Conservation (phyloP, 2,797 vertebrate species). For the Hippocampus kuda region DNA sequence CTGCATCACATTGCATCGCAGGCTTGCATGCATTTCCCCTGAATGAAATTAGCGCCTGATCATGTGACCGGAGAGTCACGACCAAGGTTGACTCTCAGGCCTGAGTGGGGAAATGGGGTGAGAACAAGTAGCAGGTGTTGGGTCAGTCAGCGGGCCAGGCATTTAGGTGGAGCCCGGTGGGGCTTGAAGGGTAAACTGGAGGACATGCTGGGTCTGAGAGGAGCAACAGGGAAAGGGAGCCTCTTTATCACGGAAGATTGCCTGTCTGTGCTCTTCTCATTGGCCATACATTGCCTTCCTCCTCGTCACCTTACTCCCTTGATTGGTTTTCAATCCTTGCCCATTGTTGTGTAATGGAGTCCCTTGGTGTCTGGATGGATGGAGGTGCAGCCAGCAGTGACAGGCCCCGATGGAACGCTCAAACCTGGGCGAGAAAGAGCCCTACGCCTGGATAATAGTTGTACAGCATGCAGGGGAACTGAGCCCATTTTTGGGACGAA, state of each 20-base stretch:
- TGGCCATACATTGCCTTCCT: slow-evolving; percentile 44
- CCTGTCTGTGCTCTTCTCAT: slow-evolving; percentile 54
- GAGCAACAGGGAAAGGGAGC: slow-evolving; percentile 32
- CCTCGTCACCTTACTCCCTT: slow-evolving; percentile 43
- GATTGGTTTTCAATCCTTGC: slow-evolving; percentile 62
- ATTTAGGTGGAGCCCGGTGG: slow-evolving; percentile 36
- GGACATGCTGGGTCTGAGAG: slow-evolving; percentile 44
- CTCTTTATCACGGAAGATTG: slow-evolving; percentile 72
- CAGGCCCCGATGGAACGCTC: slow-evolving; percentile 34
- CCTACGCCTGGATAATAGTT: slow-evolving; percentile 6
- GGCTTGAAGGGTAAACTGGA: slow-evolving; percentile 64
- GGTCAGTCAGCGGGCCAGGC: slow-evolving; percentile 28
- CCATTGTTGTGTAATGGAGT: slow-evolving; percentile 63
- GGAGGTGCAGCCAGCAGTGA: slow-evolving; percentile 33
- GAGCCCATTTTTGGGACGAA: slow-evolving; percentile 17
- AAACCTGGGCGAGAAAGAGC: slow-evolving; percentile 41
- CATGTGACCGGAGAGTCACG: slow-evolving; percentile 17
- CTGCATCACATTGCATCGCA: neutral
- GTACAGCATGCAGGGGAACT: slow-evolving; percentile 35
- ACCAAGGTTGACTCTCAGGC: slow-evolving; percentile 4
- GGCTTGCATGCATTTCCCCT: slow-evolving; percentile 10
- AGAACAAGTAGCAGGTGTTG: slow-evolving; percentile 29
- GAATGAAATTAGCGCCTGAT: slow-evolving; percentile 20
- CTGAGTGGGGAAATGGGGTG: slow-evolving; percentile 7
- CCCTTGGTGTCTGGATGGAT: slow-evolving; percentile 59